Base-by-base conservation (phyloP, 2,113 vertebrate species). In the Esox niger region DNA sequence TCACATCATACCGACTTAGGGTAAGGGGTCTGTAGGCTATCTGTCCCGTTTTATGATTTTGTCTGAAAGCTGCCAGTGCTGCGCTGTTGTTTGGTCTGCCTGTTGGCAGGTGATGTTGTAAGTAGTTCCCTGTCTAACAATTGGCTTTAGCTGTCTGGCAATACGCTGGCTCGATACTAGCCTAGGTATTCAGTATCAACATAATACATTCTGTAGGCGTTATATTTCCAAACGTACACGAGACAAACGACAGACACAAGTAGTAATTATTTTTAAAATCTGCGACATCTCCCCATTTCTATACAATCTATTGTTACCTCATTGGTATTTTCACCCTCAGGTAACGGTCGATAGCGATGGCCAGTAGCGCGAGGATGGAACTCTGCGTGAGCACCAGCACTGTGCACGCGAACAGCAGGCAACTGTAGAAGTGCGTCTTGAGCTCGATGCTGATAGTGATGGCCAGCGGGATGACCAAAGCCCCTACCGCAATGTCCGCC, bases 301-400 rank as follows among this genome's bases (percentile, higher is more conserved):
- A 11, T 33, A n/a, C 15, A 11, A 21, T 61, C 30, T 21, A 15
- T 32, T 35, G 33, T 84, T 92, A 99, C 97, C 97, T 95, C 88
- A 95, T 93, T 0, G 96, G 97, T 74, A 98, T 97, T 88, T 95
- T 98, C 76, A 99, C 97, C 2, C 96, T 87, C 79, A 99, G 93
- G 83, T 99, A 99, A 4, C 97, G 93, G 84, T 99, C 97, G 71
- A 98, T 92, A 0, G 97, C 97, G 1, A 99, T 99, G 62, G 97
- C 97, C 86, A 99, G 90, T 66, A 99, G 90, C 0, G 97, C 95
- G 68, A 98, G 92, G 86, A 99, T 97, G 68, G 97, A 99, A 90
- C 96, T 98, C 86, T 99, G 95, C 0, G 97, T 99, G 69, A 99
- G 94, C 73, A 99, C 95, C 70, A 99, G 94, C 78, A 99, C 92